Evolutionary conservation across 1,140 invertebrate species (phyloP), one percentile per base, ranked within the genome.

Genomic region (Sycobia sp.): DNA sequence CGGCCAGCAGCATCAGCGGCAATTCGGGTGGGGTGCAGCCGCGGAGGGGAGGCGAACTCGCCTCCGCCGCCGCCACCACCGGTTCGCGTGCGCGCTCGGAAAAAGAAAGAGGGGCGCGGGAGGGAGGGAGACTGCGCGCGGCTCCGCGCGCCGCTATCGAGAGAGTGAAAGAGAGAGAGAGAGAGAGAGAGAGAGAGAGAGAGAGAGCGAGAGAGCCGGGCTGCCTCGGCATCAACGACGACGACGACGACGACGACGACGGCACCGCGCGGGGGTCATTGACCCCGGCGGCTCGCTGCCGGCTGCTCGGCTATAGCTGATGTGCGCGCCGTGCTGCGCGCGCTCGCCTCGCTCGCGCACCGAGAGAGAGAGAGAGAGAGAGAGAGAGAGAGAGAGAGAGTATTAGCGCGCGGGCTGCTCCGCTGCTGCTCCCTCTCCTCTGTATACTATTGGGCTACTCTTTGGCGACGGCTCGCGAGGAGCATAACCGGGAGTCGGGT

Each of bases 271-370:
- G 72, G 73, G 78, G 77, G 79, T 80, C 79, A 77, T 81, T 80
- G 79, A 80, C 79, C 79, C 69, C 69, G 78, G 77, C 77, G 75
- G 78, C 76, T 78, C 71, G 76, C 75, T 80, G 76, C 76, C 78
- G 77, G 77, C 79, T 80, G 79, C 74, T 67, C 7, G 36, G 7
- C 55, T 58, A 67, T 66, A 16, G 41, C n/a, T n/a, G n/a, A n/a
- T n/a, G n/a, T n/a, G n/a, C n/a, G n/a, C n/a, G n/a, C n/a, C n/a
- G n/a, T n/a, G n/a, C n/a, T n/a, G n/a, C n/a, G n/a, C n/a, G n/a
- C n/a, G n/a, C n/a, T n/a, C n/a, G n/a, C 29, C 46, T 16, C 23
- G 20, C 1, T 10, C 43, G 38, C 38, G 38, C 38, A n/a, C n/a
- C n/a, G n/a, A n/a, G n/a, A n/a, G n/a, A n/a, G n/a, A n/a, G n/a